Evolutionary conservation across 2,888 invertebrate genomes (phyloP), one percentile per base, ranked within the genome.

Genomic region (Plebejus melissa): DNA sequence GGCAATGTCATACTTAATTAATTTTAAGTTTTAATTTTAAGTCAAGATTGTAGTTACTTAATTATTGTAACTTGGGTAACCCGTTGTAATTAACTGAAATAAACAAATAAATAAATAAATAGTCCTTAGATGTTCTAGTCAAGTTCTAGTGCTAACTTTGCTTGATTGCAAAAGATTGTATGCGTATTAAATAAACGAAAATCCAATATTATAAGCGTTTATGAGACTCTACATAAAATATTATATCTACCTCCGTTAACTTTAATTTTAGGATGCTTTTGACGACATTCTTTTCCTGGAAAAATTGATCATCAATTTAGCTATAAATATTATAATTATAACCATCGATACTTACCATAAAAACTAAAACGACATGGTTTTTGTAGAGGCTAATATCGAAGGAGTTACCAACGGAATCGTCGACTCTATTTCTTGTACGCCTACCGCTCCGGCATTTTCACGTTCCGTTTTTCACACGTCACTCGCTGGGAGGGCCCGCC

Each of bases 391-490:
- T 65, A 65, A 65, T 65, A 65, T 65, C 28, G 32, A 65, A 65
- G 65, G 32, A 32, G 65, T 65, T 32, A 16, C 32, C 16, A 36
- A 65, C 13, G 32, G 13, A 65, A 65, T 36, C 65, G 32, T 65
- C 32, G 16, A 16, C 32, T 41, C 11, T 72, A 72, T 72, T 77
- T 70, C 74, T 74, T 32, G 9, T 28, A 54, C 70, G 69, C 75
- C 76, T 75, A 71, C 74, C 69, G 70, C 74, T 76, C 65, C 76
- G 76, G 76, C 78, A 76, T 79, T 80, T 90, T 85, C 85, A 80
- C 81, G 84, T 83, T 83, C 85, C 81, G 84, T 81, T 91, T 91
- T 91, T 88, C 81, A 85, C 86, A 85, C 87, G 85, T 85, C 85
- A 85, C 82, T 80, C 71, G 81, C 81, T 81, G 87, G 89, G 88